These are phyloP conservation scores for Todiramphus chloris DNA, from an alignment of 2,113 vertebrate species.

Conservation along the genomic window DNA sequence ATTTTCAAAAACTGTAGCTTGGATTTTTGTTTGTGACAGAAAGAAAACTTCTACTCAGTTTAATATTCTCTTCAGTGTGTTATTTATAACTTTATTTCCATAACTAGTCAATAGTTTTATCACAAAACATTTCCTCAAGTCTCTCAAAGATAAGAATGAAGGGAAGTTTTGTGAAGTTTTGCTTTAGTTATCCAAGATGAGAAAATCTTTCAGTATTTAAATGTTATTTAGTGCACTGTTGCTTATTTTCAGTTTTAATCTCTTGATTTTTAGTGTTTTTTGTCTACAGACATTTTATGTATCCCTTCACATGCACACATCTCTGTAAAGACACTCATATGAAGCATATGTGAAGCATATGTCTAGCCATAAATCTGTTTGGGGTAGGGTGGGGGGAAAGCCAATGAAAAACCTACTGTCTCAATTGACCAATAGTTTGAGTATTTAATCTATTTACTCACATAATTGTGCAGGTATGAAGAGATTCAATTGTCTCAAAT, in stretches of 20 bases:
- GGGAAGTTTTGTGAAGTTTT: neutral
- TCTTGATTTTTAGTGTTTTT: neutral
- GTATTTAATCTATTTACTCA: neutral
- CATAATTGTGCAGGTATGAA: neutral
- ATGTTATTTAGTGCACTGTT: neutral
- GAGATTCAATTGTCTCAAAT: neutral
- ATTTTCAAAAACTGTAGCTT: neutral
- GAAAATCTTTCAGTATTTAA: neutral
- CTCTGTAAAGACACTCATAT: neutral
- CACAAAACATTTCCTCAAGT: neutral
- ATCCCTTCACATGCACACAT: neutral
- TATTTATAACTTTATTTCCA: neutral
- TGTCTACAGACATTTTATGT: neutral
- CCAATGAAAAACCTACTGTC: neutral
- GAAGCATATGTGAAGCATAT: neutral
- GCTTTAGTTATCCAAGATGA: neutral
- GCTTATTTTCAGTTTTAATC: neutral
- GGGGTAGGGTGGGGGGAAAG: neutral
- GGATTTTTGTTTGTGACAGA: neutral
- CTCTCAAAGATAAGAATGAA: neutral
- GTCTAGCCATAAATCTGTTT: neutral
- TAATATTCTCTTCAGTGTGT: neutral
- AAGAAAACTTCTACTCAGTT: neutral
- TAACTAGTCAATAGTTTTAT: neutral
- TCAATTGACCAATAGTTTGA: neutral